Percentiles rank a stretch among this genome's conserved stretches.
These are phyloP conservation scores for Elysia chlorotica DNA, from an alignment of 1,140 invertebrate species.

Conservation along the genomic window DNA sequence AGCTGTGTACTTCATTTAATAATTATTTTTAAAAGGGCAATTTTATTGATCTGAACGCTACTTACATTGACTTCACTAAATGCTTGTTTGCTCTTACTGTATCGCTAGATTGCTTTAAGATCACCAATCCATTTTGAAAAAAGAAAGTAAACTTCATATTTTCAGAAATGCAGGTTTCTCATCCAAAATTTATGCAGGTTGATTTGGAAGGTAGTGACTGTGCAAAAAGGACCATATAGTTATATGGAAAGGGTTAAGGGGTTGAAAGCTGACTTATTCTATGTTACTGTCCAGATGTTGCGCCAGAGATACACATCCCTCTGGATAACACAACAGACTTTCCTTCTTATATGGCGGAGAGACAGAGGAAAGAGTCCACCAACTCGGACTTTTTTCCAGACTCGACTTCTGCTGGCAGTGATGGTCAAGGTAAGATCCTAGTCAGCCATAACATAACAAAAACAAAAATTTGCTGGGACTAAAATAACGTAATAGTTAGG, in stretches of 20 bases:
- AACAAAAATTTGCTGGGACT: no score
- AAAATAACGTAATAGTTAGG: neutral
- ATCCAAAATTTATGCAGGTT: neutral
- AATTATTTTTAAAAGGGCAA: neutral
- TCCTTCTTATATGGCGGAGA: neutral
- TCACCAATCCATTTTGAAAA: neutral
- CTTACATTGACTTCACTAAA: neutral
- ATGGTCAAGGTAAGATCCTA: neutral
- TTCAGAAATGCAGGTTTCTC: neutral
- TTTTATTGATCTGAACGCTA: neutral
- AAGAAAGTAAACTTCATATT: neutral
- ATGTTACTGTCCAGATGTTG: neutral
- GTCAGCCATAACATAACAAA: no score
- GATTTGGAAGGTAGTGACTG: neutral
- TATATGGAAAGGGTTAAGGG: no score
- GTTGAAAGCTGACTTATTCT: no score
- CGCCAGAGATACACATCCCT: conserved; percentile 7
- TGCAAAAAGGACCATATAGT: no score
- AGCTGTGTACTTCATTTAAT: neutral
- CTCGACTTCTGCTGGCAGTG: neutral
- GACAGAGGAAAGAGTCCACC: neutral
- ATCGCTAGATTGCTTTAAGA: neutral
- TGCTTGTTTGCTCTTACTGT: neutral
- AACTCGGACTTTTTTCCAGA: neutral
- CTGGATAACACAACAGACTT: conserved; percentile 7